These are phyloP conservation scores for Ophioderma brevispina DNA, from an alignment of 35 echinoderm and acorn worm species.

Conservation along the genomic window DNA sequence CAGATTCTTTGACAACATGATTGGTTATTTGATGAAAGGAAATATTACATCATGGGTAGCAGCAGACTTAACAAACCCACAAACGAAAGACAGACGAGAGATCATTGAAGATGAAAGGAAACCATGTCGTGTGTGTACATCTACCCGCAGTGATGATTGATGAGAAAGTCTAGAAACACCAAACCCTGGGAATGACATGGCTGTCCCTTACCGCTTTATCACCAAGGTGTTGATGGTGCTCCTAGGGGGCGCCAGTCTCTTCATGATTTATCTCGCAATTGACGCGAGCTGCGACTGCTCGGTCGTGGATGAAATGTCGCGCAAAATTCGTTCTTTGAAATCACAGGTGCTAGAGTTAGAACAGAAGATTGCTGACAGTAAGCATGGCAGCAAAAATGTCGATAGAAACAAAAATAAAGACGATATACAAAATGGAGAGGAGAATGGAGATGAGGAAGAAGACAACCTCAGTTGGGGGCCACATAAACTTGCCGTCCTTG, in stretches of 20 bases:
- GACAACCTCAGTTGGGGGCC: slow-evolving; percentile 76
- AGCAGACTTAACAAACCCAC: too few relatives aligned
- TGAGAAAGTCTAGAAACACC: too few relatives aligned
- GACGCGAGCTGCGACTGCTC: slow-evolving; percentile 44
- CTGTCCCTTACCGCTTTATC: not conserved
- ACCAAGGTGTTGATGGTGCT: slow-evolving; percentile 15
- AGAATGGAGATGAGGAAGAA: slow-evolving; percentile 12
- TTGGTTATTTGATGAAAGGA: too few relatives aligned
- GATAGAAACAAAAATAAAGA: not conserved
- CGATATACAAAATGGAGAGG: not conserved
- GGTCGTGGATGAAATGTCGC: slow-evolving; percentile 48
- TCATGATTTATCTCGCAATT: slow-evolving; percentile 33
- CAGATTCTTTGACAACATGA: too few relatives aligned
- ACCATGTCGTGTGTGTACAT: too few relatives aligned
- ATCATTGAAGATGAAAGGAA: too few relatives aligned
- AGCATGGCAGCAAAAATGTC: not conserved
- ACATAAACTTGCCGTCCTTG: slow-evolving; percentile 77
- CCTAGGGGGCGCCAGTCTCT: slow-evolving; percentile 7
- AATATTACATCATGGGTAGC: too few relatives aligned
- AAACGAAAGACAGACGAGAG: too few relatives aligned
- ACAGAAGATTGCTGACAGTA: not conserved
- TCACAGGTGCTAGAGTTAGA: slow-evolving; percentile 46
- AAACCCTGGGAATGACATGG: too few relatives aligned
- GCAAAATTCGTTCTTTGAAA: slow-evolving; percentile 33
- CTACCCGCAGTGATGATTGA: too few relatives aligned